Evolutionary conservation across 1,140 invertebrate species (phyloP).

Genomic region (Rhopalosiphum padi): DNA sequence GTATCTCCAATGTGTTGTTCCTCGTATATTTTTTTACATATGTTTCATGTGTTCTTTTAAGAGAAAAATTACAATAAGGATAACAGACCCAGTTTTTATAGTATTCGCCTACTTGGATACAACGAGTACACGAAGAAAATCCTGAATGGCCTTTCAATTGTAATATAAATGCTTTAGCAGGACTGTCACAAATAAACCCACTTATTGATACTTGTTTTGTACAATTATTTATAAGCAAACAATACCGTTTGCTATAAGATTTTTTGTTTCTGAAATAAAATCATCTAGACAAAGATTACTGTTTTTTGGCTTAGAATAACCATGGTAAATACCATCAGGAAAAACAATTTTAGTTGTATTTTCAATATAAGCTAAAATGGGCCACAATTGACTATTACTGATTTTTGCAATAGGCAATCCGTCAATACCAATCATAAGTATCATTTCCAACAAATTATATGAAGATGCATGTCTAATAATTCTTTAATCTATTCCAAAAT

Average conservation of each 20-base stretch:
- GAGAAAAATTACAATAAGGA: not conserved
- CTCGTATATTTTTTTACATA: not conserved
- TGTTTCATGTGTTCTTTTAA: not conserved
- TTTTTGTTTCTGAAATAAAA: not conserved
- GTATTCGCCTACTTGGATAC: not conserved
- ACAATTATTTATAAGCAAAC: not conserved
- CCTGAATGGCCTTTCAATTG: not conserved
- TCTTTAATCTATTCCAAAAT: too few species aligned
- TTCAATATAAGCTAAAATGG: too few species aligned
- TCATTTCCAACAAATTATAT: too few species aligned
- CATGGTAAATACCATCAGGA: too few species aligned
- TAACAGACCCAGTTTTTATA: not conserved
- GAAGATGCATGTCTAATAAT: not conserved
- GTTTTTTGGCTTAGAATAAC: too few species aligned
- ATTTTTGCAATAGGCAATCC: too few species aligned
- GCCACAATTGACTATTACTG: too few species aligned
- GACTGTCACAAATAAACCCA: constrained; percentile 1
- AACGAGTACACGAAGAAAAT: not conserved
- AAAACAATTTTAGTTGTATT: too few species aligned
- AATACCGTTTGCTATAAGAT: not conserved
- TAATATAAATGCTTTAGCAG: not conserved
- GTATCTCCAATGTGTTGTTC: not conserved
- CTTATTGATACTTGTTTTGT: not conserved
- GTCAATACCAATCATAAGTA: too few species aligned
- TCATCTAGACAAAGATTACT: not conserved